Percentiles rank a stretch among this genome's conserved stretches.
phyloP scores from a whole-genome alignment of 2,888 invertebrate species.

The Pachymerium ferrugineum region DNA sequence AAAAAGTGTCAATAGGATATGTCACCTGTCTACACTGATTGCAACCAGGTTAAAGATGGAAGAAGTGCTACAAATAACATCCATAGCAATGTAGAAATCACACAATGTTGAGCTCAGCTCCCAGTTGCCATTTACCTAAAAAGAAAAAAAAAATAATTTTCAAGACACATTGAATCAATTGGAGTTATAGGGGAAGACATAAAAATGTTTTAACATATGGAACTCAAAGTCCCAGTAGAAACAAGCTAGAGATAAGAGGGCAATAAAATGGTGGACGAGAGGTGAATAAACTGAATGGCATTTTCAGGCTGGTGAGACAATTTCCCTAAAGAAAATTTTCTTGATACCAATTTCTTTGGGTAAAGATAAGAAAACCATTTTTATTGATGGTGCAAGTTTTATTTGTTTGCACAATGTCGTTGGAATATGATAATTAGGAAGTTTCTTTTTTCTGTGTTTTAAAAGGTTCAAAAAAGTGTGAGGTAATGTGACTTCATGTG shows the following conservation, averaged over 20 bases:
- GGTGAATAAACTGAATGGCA: background rate
- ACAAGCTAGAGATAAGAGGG: background rate
- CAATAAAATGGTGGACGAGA: background rate
- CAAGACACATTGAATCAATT: background rate
- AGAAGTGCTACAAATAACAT: constrained; percentile 94
- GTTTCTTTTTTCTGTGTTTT: too few relatives aligned
- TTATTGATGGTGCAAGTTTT: too few relatives aligned
- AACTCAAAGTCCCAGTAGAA: background rate
- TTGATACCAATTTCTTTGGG: too few relatives aligned
- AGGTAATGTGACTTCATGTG: background rate
- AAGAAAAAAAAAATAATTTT: constrained; percentile 34
- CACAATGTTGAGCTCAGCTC: constrained; percentile 83
- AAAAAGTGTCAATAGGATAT: background rate
- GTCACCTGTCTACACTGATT: constrained; percentile 95
- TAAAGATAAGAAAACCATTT: too few relatives aligned
- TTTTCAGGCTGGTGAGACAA: too few relatives aligned
- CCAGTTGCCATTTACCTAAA: constrained; percentile 58
- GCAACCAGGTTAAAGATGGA: constrained; percentile 97
- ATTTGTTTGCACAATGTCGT: too few relatives aligned
- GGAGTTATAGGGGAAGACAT: background rate
- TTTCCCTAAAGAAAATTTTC: too few relatives aligned
- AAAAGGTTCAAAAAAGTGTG: background rate
- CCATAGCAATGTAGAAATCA: constrained; percentile 96
- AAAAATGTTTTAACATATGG: background rate
- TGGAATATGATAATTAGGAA: too few relatives aligned